phyloP scores from a whole-genome alignment of 2,888 invertebrate species.

The Thera obeliscata region DNA sequence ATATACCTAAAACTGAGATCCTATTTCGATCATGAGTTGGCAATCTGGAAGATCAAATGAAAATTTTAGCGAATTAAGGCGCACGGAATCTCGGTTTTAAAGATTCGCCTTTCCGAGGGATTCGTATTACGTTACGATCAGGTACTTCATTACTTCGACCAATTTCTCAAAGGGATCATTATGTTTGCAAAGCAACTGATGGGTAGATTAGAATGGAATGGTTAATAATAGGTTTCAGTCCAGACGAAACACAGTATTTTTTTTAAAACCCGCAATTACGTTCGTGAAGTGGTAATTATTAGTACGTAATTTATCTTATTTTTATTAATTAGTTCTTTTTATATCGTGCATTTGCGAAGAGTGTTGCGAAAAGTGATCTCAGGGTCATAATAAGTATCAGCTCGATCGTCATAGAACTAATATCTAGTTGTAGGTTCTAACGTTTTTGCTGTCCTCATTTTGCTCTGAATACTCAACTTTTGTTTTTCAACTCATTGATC shows the following conservation, averaged over 20 bases:
- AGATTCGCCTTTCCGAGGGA: constrained; percentile 44
- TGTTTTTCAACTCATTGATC: no score
- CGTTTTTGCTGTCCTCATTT: no score
- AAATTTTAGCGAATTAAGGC: constrained; percentile 29
- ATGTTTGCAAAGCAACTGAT: constrained; percentile 19
- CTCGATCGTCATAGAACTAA: no score
- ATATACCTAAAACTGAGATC: not conserved
- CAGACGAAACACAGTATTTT: constrained; percentile 1
- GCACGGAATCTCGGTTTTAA: constrained; percentile 31
- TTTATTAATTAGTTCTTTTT: not conserved
- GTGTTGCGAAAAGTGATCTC: not conserved
- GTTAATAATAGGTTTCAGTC: constrained; percentile 6
- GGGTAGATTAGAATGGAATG: constrained; percentile 4
- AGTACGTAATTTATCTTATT: not conserved
- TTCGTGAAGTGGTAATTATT: not conserved
- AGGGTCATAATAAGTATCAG: not conserved
- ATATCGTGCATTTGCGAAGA: not conserved
- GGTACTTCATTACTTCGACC: constrained; percentile 9
- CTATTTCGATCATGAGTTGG: constrained; percentile 28
- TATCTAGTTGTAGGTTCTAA: no score
- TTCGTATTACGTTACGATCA: constrained; percentile 32
- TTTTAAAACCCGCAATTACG: constrained; percentile 2
- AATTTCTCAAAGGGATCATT: constrained; percentile 14
- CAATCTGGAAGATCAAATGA: constrained; percentile 32
- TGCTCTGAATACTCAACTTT: no score